These are phyloP conservation scores for Odontocerum albicorne DNA, from an alignment of 2,888 invertebrate genomes.

Conservation along the genomic window DNA sequence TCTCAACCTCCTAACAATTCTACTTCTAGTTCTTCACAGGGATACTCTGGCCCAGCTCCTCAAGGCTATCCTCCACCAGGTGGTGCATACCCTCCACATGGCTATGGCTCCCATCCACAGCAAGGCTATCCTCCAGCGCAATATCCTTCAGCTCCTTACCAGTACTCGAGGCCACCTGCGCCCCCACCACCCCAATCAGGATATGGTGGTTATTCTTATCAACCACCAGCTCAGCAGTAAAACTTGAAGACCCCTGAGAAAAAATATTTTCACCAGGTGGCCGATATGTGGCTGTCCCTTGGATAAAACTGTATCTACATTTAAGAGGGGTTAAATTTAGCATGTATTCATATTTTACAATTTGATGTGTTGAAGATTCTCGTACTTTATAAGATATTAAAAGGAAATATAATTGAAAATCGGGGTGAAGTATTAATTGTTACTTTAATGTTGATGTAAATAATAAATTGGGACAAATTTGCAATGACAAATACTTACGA, in stretches of 20 bases:
- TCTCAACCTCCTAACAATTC: slow-evolving; percentile 45
- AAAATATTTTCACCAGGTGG: too few species aligned
- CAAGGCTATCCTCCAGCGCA: slow-evolving; percentile 58
- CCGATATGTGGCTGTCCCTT: too few species aligned
- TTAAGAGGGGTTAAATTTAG: too few species aligned
- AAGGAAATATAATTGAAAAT: too few species aligned
- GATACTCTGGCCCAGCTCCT: slow-evolving; percentile 49
- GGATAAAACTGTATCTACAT: too few species aligned
- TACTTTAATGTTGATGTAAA: too few species aligned
- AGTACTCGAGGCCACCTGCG: slow-evolving; percentile 60
- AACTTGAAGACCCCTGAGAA: too few species aligned
- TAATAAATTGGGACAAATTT: too few species aligned
- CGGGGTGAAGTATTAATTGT: too few species aligned
- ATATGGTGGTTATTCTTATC: slow-evolving; percentile 78
- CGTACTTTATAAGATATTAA: too few species aligned
- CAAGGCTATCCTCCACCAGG: slow-evolving; percentile 55
- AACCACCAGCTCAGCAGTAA: slow-evolving; percentile 71
- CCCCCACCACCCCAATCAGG: slow-evolving; percentile 73
- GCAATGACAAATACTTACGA: slow-evolving; percentile 8
- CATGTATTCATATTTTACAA: too few species aligned
- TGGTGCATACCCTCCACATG: slow-evolving; percentile 56
- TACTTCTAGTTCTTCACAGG: slow-evolving; percentile 39
- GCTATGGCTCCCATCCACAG: slow-evolving; percentile 49
- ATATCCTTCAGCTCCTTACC: slow-evolving; percentile 61
- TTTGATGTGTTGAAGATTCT: too few species aligned